These are phyloP conservation scores for Bugula neritina DNA, from an alignment of 2,888 invertebrate species.

Conservation along the genomic window DNA sequence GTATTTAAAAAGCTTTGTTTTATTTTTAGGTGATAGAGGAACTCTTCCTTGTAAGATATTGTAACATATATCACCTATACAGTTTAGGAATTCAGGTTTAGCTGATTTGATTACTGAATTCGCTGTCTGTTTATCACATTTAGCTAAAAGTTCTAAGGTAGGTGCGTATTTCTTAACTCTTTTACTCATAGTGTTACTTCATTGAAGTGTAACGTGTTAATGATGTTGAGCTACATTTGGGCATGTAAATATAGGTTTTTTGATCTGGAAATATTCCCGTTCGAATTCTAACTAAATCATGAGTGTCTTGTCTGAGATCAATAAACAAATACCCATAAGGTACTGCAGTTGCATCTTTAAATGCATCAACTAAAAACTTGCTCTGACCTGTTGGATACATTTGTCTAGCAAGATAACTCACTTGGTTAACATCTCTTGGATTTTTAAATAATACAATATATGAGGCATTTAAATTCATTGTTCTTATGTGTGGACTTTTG, in stretches of 20 bases:
- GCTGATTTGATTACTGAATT: constrained; percentile 7
- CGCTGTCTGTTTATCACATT: constrained; percentile 7
- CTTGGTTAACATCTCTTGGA: constrained; percentile 13
- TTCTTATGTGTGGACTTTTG: constrained; percentile 7
- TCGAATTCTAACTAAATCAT: background rate
- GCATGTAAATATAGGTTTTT: constrained; percentile 10
- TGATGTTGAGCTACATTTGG: background rate
- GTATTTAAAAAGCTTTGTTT: background rate
- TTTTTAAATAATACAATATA: constrained; percentile 5
- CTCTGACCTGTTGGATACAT: constrained; percentile 6
- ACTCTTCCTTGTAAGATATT: constrained; percentile 4
- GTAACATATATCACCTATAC: constrained; percentile 12
- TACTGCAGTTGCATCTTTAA: constrained; percentile 7
- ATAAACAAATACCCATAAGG: constrained; percentile 5
- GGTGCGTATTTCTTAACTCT: constrained; percentile 10
- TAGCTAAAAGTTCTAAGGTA: constrained; percentile 1
- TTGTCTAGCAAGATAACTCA: background rate
- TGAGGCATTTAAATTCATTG: constrained; percentile 1
- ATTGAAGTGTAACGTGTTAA: constrained; percentile 1
- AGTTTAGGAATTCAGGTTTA: constrained; percentile 13
- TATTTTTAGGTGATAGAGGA: background rate
- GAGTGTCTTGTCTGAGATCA: constrained; percentile 20
- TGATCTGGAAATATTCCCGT: constrained; percentile 12
- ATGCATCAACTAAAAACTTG: constrained; percentile 6
- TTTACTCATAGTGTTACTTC: constrained; percentile 8